phyloP scores from a whole-genome alignment of 2,113 vertebrate genomes.

The Salminus brasiliensis region DNA sequence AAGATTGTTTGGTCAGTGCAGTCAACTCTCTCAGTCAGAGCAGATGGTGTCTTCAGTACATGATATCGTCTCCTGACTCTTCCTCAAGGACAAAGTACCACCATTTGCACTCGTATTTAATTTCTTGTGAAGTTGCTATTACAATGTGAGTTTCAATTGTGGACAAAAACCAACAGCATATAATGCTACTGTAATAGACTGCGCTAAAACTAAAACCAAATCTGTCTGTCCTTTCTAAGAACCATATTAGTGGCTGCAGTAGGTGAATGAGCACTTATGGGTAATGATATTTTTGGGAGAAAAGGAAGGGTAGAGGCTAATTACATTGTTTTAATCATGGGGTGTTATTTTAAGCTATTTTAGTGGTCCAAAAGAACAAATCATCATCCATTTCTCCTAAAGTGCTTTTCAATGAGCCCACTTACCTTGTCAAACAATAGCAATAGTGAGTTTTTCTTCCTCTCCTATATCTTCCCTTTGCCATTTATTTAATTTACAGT shows the following conservation, averaged over 20 bases:
- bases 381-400: conserved; percentile 31
- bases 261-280: conserved; percentile 9
- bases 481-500: not conserved
- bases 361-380: conserved; percentile 23
- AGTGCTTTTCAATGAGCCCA: conserved; percentile 36
- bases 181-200: conserved; percentile 9
- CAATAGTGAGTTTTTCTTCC: not conserved
- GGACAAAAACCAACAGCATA: not conserved
- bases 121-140: conserved; percentile 39
- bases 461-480: not conserved
- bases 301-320: conserved; percentile 48
- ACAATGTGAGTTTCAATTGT: conserved; percentile 19
- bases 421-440: conserved; percentile 34
- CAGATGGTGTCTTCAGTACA: conserved; percentile 71
- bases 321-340: conserved; percentile 46
- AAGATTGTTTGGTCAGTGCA: conserved; percentile 70
- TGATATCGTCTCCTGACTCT: conserved; percentile 59
- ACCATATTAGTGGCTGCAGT: conserved; percentile 2
- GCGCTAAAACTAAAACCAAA: not conserved
- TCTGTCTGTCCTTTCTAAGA: not conserved
- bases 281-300: conserved; percentile 34
- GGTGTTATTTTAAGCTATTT: conserved; percentile 44
- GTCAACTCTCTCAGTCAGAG: conserved; percentile 67
- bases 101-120: conserved; percentile 59
- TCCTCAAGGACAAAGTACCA: conserved; percentile 69